Evolutionary conservation across 2,797 vertebrate genomes (phyloP), one percentile per base, ranked within the genome.

Genomic region (Cichlasoma orientale): DNA sequence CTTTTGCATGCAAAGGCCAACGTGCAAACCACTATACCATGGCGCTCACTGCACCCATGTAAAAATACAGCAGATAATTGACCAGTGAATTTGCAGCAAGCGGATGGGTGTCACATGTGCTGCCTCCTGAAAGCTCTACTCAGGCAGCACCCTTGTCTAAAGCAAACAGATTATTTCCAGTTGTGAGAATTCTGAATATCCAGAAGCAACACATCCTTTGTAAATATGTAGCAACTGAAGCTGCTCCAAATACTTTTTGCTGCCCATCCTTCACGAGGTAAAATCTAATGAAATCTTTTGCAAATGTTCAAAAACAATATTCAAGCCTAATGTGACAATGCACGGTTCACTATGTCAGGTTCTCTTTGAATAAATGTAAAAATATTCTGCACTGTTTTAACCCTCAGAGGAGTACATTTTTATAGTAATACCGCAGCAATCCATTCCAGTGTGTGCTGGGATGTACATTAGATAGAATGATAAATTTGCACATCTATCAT

Each of bases 401-500:
- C 16, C 41, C 77, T 72, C 57, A 9, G 3, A 57, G 77, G 85
- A 75, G 70, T 55, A 38, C 29, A 66, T 47, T 78, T 70, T 75
- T 69, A 72, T 57, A 44, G 69, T 59, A 71, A 50, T n/a, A 29
- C 10, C 18, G 50, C 41, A 50, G 41, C 63, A 50, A 50, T 29
- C 41, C 63, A 29, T 38, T 50, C 12, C 63, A 50, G 3, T 68
- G 41, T 50, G 56, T 53, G 61, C 9, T 36, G 75, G 74, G 74
- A 71, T 79, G 52, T 73, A 69, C 47, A 80, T 47, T 29, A 33
- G 54, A 72, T 72, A 63, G 63, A 79, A 79, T 82, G 86, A 89
- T 89, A 81, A n/a, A 90, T 85, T 71, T 77, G 79, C 78, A 82
- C 84, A 91, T 91, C 80, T 86, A 86, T 91, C 81, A 88, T 86